phyloP scores from a whole-genome alignment of 1,140 invertebrate species.

The Brachionus koreanus region DNA sequence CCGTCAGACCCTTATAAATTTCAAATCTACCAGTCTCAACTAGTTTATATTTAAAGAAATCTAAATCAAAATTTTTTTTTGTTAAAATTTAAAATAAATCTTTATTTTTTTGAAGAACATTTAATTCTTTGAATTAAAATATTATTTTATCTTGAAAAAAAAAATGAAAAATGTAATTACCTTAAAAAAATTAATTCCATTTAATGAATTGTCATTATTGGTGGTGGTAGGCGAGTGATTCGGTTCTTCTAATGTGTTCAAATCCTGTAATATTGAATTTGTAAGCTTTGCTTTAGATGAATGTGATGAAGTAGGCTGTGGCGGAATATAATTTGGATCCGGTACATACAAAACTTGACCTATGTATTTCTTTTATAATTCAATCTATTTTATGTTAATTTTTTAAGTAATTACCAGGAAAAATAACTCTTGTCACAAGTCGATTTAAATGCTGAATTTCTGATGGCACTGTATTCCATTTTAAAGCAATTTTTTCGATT shows the following conservation, averaged over 20 bases:
- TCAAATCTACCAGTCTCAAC: too few relatives aligned
- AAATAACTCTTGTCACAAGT: constrained; percentile 28
- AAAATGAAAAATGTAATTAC: too few relatives aligned
- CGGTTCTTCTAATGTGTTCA: neutral
- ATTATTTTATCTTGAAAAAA: too few relatives aligned
- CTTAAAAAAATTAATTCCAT: constrained; percentile 17
- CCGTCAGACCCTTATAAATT: too few relatives aligned
- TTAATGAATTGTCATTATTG: neutral
- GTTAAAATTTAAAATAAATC: too few relatives aligned
- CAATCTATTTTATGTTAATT: neutral
- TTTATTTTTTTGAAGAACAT: too few relatives aligned
- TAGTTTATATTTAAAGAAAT: too few relatives aligned
- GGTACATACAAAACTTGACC: constrained; percentile 19
- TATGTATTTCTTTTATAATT: neutral
- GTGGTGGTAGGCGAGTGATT: neutral
- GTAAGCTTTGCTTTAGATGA: neutral
- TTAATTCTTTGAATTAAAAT: too few relatives aligned
- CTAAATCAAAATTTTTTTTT: too few relatives aligned
- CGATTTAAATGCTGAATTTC: constrained; percentile 38
- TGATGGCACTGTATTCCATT: constrained; percentile 41
- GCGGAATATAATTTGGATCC: constrained; percentile 17
- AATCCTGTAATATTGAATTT: constrained; percentile 2
- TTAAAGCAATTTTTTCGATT: constrained; percentile 1
- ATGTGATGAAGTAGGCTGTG: neutral
- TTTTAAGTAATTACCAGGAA: neutral